Conservation (phyloP, 2,888 invertebrate genomes). For the Macrophya annulata region DNA sequence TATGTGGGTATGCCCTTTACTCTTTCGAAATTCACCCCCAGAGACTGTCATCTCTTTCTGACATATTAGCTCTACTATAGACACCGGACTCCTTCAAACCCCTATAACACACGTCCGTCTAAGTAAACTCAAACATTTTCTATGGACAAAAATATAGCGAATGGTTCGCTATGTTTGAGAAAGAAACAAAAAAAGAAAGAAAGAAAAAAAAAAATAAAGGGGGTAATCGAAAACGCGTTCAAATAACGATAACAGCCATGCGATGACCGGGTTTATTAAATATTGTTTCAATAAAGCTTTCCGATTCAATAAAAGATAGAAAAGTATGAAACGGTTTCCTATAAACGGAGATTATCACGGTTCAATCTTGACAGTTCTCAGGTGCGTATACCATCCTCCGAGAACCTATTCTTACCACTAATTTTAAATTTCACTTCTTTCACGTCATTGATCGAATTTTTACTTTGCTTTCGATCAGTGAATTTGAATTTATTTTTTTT, state of each 20-base stretch:
- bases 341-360: not conserved
- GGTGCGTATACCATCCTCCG: not conserved
- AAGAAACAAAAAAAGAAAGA: not conserved
- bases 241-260: not conserved
- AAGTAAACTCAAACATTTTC: not conserved
- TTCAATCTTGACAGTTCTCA: not conserved
- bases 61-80: slow-evolving; percentile 37
- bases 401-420: not conserved
- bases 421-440: not conserved
- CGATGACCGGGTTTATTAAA: slow-evolving; percentile 10
- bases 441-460: not conserved
- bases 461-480: not conserved
- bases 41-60: slow-evolving; percentile 31
- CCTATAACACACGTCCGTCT: not conserved
- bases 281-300: slow-evolving; percentile 1
- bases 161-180: not conserved
- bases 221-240: not conserved
- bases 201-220: not conserved
- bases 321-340: not conserved
- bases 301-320: not conserved
- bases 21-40: slow-evolving; percentile 15
- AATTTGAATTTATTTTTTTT: no score
- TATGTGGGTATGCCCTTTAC: slow-evolving; percentile 13
- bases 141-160: not conserved
- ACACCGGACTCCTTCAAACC: slow-evolving; percentile 16